Percentiles rank a stretch among this genome's conserved stretches.
Conservation (phyloP, 2,113 vertebrate species). For the Mustelus asterias region DNA sequence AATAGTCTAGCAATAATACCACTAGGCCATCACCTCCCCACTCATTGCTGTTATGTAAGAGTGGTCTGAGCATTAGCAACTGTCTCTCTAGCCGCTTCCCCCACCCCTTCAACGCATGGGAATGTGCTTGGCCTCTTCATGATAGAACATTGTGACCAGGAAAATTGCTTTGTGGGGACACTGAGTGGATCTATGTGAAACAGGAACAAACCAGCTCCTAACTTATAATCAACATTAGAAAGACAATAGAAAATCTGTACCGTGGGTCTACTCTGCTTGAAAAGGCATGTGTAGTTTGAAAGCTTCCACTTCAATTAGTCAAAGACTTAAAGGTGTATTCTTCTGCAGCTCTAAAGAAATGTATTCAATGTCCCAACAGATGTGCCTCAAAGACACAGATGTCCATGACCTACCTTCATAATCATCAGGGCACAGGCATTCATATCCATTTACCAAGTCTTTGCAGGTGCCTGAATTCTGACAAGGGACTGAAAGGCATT, state of each 20-base stretch:
- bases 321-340: not conserved
- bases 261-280: not conserved
- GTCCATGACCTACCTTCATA: slow-evolving; percentile 70
- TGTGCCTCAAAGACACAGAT: not conserved
- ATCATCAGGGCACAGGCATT: slow-evolving; percentile 79
- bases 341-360: not conserved
- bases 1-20: too few species aligned
- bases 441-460: slow-evolving; percentile 79
- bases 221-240: not conserved
- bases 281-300: not conserved
- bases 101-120: not conserved
- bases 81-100: not conserved
- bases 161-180: not conserved
- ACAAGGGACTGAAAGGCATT: slow-evolving; percentile 88
- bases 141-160: not conserved
- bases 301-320: not conserved
- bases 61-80: not conserved
- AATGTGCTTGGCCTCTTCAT: not conserved
- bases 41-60: not conserved
- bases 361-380: not conserved
- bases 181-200: not conserved
- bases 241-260: not conserved
- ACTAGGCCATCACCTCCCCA: too few species aligned
- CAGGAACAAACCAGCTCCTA: not conserved
- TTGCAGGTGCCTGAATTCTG: slow-evolving; percentile 87